Evolutionary conservation across 2,888 invertebrate species (phyloP).

Genomic region (Tanypteryx hageni): DNA sequence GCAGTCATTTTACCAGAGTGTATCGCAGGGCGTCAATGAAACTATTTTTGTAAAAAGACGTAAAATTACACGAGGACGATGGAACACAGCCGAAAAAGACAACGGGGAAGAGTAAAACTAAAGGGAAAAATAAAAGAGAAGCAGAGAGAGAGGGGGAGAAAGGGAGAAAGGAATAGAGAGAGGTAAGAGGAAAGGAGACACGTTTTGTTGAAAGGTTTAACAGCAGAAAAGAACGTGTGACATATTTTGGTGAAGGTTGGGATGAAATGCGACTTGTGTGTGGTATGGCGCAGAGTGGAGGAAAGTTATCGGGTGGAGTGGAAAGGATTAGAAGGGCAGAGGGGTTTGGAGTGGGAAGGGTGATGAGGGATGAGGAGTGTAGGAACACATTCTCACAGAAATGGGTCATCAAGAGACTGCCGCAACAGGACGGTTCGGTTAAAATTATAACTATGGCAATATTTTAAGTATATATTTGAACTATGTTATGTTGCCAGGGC

Average conservation of each 20-base stretch:
- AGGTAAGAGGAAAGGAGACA: not conserved
- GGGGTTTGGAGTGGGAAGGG: too few species aligned
- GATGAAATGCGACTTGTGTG: not conserved
- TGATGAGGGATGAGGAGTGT: too few species aligned
- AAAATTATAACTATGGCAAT: too few species aligned
- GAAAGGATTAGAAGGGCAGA: too few species aligned
- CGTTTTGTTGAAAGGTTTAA: constrained; percentile 42
- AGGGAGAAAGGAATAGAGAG: not conserved
- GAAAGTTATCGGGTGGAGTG: constrained; percentile 18
- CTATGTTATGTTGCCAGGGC: too few species aligned
- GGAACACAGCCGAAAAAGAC: not conserved
- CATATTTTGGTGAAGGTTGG: constrained; percentile 32
- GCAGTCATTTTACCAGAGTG: too few species aligned
- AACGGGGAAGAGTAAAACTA: not conserved
- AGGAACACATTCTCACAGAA: too few species aligned
- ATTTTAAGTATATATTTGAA: too few species aligned
- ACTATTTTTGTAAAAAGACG: not conserved
- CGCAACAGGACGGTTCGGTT: too few species aligned
- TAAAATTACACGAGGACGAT: not conserved
- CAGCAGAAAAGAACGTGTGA: constrained; percentile 13
- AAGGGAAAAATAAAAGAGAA: not conserved
- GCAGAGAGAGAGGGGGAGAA: not conserved
- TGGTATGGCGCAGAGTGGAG: not conserved
- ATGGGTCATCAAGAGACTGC: too few species aligned
- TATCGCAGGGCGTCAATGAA: too few species aligned